Evolutionary conservation across 1,140 invertebrate species (phyloP).

Genomic region (Rhagoletis pomonella): DNA sequence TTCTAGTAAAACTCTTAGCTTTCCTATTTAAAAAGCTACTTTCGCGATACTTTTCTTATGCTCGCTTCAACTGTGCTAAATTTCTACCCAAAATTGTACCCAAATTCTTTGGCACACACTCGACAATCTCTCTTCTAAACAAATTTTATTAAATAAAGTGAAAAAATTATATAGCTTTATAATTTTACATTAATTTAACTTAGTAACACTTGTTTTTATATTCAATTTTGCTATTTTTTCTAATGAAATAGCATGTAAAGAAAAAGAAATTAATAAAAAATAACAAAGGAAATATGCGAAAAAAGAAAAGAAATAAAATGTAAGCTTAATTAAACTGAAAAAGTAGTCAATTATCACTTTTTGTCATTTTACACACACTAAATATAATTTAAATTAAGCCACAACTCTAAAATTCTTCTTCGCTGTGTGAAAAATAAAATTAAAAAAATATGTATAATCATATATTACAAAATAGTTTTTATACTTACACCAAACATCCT

Average conservation of each 20-base stretch:
- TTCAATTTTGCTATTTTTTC: not conserved
- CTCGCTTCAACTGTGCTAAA: too few relatives aligned
- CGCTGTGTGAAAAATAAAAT: not conserved
- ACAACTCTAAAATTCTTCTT: not conserved
- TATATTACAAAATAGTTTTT: not conserved
- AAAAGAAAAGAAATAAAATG: not conserved
- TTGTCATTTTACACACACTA: constrained; percentile 13
- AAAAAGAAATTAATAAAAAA: not conserved
- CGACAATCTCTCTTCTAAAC: not conserved
- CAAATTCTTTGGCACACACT: not conserved
- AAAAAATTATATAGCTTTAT: constrained; percentile 25
- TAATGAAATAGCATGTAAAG: not conserved
- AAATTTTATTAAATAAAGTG: constrained; percentile 9
- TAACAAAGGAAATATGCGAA: not conserved
- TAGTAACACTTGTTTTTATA: constrained; percentile 15
- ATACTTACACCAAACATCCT: not conserved
- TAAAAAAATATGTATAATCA: not conserved
- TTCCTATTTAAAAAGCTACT: too few relatives aligned
- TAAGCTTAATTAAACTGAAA: not conserved
- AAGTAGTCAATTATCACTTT: constrained; percentile 40
- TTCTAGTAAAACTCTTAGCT: too few relatives aligned
- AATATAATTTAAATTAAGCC: constrained; percentile 13
- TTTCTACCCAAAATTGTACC: too few relatives aligned
- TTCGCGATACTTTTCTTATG: too few relatives aligned
- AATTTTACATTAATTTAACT: not conserved